Evolutionary conservation across 2,797 vertebrate genomes (phyloP), one percentile per base, ranked within the genome.

Genomic region (Buceros bicornis): DNA sequence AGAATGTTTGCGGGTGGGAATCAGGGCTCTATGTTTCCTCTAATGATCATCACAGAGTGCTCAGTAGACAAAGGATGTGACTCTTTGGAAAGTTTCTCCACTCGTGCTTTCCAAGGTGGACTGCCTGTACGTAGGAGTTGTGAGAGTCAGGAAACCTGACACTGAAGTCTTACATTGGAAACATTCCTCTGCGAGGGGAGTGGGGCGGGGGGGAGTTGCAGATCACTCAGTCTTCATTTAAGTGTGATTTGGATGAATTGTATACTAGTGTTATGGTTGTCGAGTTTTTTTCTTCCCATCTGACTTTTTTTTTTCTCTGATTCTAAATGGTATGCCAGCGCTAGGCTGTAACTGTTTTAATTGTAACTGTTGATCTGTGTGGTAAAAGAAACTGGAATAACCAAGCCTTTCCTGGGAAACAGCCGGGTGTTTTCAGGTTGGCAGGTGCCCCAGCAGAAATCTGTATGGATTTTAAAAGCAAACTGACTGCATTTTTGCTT

Each of bases 101-200:
- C 61, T 94, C 35, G 54, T 62, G 37, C 85, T 79, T 70, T 82
- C 70, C 31, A 12, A 13, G 73, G 92, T 90, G 77, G 80, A 43
- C 82, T 72, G 13, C 3, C 10, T 26, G 40, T 42, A 47, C 67
- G 76, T 54, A 29, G 1, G 25, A 81, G 17, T 40, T n/a, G 28
- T 53, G 79, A 60, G 53, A 54, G 54, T 43, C 14, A 6, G 80
- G 95, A 93, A 96, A 94, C 71, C 62, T 93, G 88, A 96, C 67
- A 24, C 90, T 84, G 54, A 37, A 64, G 26, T 16, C 66, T 91
- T 76, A 24, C 8, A 6, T 1, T 42, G 42, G 82, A 90, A 95
- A 86, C 80, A 66, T 94, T 95, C 77, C 83, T 87, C 35, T 19
- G 67, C 76, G 67, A 29, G 66, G 37, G 70, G 29, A 90, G 58